Evolutionary conservation across 2,113 vertebrate species (phyloP).

Genomic region (Panurus biarmicus): DNA sequence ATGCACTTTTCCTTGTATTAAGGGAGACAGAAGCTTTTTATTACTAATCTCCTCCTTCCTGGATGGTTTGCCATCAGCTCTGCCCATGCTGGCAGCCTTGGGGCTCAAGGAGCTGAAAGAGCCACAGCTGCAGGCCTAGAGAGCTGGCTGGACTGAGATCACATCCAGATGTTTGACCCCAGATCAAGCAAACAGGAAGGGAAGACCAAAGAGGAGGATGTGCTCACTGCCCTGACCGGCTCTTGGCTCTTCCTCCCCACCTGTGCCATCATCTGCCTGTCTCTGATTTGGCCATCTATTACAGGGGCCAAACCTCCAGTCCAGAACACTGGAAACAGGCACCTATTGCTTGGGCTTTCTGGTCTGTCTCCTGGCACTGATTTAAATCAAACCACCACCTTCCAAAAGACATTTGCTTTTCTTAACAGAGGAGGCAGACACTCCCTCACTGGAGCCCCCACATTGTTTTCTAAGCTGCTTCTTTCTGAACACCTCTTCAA

Average conservation of each 20-base stretch:
- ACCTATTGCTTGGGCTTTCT: neutral
- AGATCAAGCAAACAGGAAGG: neutral
- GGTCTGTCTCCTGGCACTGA: neutral
- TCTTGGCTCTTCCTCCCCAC: neutral
- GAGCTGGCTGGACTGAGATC: neutral
- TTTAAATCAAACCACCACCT: neutral
- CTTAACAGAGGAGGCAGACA: neutral
- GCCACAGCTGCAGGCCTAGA: neutral
- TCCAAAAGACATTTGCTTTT: neutral
- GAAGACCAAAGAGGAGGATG: neutral
- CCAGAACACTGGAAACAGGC: neutral
- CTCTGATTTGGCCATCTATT: neutral
- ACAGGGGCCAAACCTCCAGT: neutral
- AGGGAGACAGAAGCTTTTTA: neutral
- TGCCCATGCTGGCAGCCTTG: neutral
- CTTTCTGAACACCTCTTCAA: neutral
- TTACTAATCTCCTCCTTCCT: neutral
- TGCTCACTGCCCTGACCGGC: neutral
- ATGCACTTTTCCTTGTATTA: accelerated
- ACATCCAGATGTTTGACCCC: neutral
- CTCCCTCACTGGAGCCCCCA: neutral
- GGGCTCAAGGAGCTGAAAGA: neutral
- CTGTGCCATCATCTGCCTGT: neutral
- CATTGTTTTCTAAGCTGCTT: neutral
- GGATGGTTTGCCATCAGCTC: neutral